Conservation (phyloP, 2,888 invertebrate genomes). For the Erpobdella octoculata region DNA sequence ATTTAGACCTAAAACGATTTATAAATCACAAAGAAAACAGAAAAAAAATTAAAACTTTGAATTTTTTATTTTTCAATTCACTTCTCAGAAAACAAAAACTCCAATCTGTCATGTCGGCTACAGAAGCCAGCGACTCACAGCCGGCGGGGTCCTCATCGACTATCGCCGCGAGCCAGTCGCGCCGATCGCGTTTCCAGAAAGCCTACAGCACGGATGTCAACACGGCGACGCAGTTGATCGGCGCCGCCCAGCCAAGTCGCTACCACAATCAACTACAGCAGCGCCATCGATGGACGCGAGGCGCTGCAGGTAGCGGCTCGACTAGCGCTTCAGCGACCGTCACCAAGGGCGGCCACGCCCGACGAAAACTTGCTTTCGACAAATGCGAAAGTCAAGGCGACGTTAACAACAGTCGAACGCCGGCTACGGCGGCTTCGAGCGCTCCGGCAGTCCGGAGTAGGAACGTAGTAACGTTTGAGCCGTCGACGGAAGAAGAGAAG, state of each 20-base stretch:
- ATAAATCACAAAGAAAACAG: too few relatives aligned
- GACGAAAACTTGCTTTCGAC: background rate
- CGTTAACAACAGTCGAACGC: background rate
- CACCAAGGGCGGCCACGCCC: background rate
- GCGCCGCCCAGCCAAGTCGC: background rate
- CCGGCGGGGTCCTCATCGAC: too few relatives aligned
- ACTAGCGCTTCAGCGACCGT: background rate
- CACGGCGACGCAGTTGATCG: too few relatives aligned
- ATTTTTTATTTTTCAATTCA: too few relatives aligned
- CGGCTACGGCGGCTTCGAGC: background rate
- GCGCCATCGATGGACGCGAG: background rate
- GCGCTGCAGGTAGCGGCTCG: background rate
- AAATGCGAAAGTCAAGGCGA: background rate
- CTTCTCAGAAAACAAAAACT: background rate
- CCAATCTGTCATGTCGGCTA: background rate
- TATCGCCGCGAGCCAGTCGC: background rate
- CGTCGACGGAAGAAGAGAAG: conserved; percentile 2
- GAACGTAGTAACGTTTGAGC: background rate
- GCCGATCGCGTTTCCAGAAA: background rate
- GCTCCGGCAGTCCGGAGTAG: too few relatives aligned
- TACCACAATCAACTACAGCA: background rate
- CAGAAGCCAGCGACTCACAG: background rate
- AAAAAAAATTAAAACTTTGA: too few relatives aligned
- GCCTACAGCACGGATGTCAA: conserved; percentile 9
- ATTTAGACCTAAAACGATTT: too few relatives aligned